Conservation (phyloP, 2,797 vertebrate genomes). For the Dicrostonyx torquatus region DNA sequence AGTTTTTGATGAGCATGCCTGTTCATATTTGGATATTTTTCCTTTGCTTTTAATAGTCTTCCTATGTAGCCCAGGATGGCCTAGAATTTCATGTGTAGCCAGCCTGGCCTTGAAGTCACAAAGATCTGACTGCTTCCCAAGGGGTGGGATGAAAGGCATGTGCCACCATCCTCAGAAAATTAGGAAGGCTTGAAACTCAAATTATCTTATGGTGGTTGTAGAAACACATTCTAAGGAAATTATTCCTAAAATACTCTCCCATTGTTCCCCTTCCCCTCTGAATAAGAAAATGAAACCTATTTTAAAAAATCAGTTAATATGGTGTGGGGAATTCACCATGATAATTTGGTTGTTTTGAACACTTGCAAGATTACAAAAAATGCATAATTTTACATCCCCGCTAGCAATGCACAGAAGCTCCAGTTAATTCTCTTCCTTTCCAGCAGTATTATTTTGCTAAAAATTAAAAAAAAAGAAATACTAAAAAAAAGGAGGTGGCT, state of each 20-base stretch:
- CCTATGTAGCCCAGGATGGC: neutral
- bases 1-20: neutral
- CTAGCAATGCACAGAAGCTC: neutral
- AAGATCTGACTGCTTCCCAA: neutral
- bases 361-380: neutral
- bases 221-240: neutral
- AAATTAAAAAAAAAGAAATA: neutral
- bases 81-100: neutral
- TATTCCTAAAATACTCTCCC: neutral
- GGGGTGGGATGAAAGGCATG: neutral
- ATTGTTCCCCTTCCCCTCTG: neutral
- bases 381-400: neutral
- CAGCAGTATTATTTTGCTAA: neutral
- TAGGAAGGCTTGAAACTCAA: conserved; percentile 17
- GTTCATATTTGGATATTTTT: neutral
- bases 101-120: neutral
- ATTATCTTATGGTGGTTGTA: neutral
- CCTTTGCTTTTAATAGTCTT: neutral
- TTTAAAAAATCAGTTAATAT: neutral
- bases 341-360: neutral
- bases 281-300: neutral
- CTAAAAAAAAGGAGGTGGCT: neutral
- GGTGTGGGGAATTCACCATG: neutral
- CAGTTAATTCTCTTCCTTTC: neutral
- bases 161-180: neutral